A percentile compares a stretch with the other conserved stretches of the same genome.
These are phyloP conservation scores for Bubalus kerabau DNA, from an alignment of 2,113 vertebrate species.

Conservation along the genomic window DNA sequence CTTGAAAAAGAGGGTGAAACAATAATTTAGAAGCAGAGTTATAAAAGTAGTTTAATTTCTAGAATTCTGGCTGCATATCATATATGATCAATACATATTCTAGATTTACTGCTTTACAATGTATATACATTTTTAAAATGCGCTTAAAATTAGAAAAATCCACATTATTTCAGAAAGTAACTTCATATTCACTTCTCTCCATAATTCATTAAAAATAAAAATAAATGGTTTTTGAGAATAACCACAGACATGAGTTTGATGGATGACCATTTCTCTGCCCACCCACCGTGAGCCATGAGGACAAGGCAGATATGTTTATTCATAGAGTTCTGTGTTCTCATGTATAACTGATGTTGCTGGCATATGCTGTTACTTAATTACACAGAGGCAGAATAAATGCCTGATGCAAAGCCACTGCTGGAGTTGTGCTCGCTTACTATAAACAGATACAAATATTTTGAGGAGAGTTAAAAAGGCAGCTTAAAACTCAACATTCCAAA, in stretches of 20 bases:
- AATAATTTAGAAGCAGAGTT: neutral
- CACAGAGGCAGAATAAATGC: neutral
- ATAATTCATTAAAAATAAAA: constrained; percentile 47
- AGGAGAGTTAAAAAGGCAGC: neutral
- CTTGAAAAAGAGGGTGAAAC: neutral
- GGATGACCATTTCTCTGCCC: neutral
- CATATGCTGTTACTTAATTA: neutral
- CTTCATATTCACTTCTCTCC: neutral
- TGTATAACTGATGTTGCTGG: neutral
- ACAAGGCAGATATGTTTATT: neutral
- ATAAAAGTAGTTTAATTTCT: neutral
- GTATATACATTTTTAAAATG: neutral
- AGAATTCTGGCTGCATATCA: neutral
- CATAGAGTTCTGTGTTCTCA: neutral
- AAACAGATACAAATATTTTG: neutral
- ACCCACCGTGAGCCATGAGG: neutral
- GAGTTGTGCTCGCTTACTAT: neutral
- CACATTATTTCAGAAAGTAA: neutral
- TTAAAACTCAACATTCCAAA: neutral
- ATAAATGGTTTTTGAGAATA: neutral
- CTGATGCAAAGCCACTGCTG: neutral
- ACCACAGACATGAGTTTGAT: neutral
- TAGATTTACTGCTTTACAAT: neutral
- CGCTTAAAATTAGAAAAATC: neutral
- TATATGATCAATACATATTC: neutral